Conservation (phyloP, 2,888 invertebrate genomes). For the Amiota communis region DNA sequence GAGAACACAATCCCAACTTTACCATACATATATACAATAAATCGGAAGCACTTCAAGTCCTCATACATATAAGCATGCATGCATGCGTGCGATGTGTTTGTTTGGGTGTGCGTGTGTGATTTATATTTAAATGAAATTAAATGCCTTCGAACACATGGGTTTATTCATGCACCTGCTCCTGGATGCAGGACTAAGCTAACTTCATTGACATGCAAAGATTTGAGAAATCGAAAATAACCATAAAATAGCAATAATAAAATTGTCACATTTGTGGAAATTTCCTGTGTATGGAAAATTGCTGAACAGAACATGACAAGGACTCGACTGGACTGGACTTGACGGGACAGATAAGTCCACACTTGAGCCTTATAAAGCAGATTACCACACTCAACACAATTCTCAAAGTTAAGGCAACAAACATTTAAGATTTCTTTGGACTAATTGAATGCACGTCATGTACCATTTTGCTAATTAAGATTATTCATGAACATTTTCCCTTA, state of each 20-base stretch:
- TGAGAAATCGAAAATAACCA: no score
- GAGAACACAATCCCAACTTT: background rate
- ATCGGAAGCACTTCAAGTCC: background rate
- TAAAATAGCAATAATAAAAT: no score
- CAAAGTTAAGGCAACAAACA: no score
- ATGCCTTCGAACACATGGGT: constrained; percentile 7
- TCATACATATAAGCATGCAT: background rate
- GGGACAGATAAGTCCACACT: no score
- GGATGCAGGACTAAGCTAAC: background rate
- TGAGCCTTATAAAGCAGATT: no score
- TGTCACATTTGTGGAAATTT: no score
- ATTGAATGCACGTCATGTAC: constrained; percentile 25
- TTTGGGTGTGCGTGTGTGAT: background rate
- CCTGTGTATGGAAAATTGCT: no score
- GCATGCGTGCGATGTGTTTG: background rate
- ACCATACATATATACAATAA: background rate
- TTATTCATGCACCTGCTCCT: background rate
- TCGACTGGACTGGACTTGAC: no score
- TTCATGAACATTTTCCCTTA: background rate
- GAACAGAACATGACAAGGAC: no score
- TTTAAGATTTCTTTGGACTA: background rate
- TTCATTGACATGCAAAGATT: no score
- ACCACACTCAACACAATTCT: no score
- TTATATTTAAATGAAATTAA: constrained; percentile 15
- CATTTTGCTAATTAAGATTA: constrained; percentile 25